Evolutionary conservation across 1,140 invertebrate species (phyloP), one percentile per base, ranked within the genome.

Genomic region (Drosophila tsacasi): DNA sequence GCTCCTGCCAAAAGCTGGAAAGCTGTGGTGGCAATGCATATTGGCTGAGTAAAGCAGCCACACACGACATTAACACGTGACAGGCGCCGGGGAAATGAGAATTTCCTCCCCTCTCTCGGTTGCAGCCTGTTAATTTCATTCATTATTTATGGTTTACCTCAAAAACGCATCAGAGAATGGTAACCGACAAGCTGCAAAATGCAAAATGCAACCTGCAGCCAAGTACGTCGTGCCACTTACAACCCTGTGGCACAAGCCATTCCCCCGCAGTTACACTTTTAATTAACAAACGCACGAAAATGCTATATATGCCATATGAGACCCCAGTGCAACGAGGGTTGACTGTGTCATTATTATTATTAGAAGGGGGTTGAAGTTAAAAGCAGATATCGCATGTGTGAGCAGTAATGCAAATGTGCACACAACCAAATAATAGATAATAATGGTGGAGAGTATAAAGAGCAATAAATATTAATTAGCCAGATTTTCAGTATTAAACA

Each of bases 261-360:
- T 17, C 25, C 47, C 57, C 13, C 21, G 17, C 47, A 64, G 52
- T 62, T 65, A 76, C 79, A 85, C 85, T 85, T 89, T 89, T 89
- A 89, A 89, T 90, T 89, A 89, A 90, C 85, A 89, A 89, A 89
- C 85, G 85, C 85, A 89, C 75, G 84, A 89, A 90, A 89, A 84
- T 85, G 78, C 81, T 74, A 37, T 37, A 37, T 37, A 68, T 81
- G 87, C 87, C 78, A 81, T 69, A 89, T 60, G 83, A 71, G 83
- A 81, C 69, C 25, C 9, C 5, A 17, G 46, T 23, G 23, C 15
- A 15, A 81, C 62, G 39, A n/a, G 52, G 50, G 40, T 25, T 52
- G 47, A 15, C 15, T 15, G 4, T 23, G 13, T 10, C 23, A 58
- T 64, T 66, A 27, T 66, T 68, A 39, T 17, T 23, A 23, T 8